These are phyloP conservation scores for Agrypnia vestita DNA, from an alignment of 1,140 invertebrate genomes.

Conservation along the genomic window DNA sequence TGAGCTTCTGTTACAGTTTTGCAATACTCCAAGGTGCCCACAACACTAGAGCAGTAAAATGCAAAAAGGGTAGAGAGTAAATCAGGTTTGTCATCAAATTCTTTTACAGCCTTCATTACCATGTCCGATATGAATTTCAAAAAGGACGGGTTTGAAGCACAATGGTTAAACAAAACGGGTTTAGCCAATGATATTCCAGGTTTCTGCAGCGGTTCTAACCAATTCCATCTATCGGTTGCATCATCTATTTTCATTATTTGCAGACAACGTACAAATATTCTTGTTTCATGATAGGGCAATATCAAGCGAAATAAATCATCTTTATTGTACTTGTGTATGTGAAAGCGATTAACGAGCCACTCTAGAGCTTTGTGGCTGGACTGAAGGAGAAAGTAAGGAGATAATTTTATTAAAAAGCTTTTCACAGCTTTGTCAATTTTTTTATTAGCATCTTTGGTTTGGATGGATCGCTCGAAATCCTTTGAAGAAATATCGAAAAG, in stretches of 20 bases:
- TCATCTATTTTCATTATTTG: slow-evolving; percentile 82
- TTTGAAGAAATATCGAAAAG: slow-evolving; percentile 85
- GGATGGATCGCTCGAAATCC: slow-evolving; percentile 85
- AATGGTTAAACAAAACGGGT: slow-evolving; percentile 81
- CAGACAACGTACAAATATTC: slow-evolving; percentile 88
- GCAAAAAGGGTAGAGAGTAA: slow-evolving; percentile 81
- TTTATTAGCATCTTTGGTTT: slow-evolving; percentile 83
- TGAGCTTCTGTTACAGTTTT: slow-evolving; percentile 78
- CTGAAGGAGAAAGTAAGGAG: slow-evolving; percentile 90
- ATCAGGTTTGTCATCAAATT: slow-evolving; percentile 74
- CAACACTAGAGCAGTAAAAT: slow-evolving; percentile 83
- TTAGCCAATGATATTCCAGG: slow-evolving; percentile 81
- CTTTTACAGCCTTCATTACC: slow-evolving; percentile 78
- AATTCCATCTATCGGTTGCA: slow-evolving; percentile 81
- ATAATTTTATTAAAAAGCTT: slow-evolving; percentile 85
- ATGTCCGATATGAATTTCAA: slow-evolving; percentile 84
- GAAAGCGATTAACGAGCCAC: slow-evolving; percentile 92
- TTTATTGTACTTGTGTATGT: slow-evolving; percentile 91
- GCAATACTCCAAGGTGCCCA: slow-evolving; percentile 78
- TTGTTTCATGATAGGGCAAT: slow-evolving; percentile 93
- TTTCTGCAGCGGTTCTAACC: slow-evolving; percentile 83
- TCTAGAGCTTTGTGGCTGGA: slow-evolving; percentile 92
- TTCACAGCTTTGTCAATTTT: slow-evolving; percentile 84
- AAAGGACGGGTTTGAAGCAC: slow-evolving; percentile 79
- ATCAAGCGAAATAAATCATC: slow-evolving; percentile 86